Conservation (phyloP, 2,797 vertebrate species). For the Potorous gilbertii region DNA sequence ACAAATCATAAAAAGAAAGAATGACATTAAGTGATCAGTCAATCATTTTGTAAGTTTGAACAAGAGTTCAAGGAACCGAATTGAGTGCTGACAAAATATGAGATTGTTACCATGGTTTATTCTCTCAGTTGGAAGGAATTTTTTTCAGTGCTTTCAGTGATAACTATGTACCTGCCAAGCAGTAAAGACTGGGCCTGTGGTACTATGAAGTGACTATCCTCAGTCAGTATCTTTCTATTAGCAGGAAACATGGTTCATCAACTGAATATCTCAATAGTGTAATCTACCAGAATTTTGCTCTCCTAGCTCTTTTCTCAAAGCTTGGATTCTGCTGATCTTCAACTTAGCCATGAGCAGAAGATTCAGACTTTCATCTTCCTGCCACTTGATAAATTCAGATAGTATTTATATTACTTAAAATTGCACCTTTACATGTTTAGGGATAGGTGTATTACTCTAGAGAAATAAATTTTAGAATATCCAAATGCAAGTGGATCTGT, state of each 20-base stretch:
- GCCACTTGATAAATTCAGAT: background rate
- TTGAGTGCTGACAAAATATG: background rate
- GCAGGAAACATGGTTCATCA: background rate
- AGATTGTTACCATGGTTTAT: background rate
- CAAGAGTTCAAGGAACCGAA: background rate
- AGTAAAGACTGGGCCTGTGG: background rate
- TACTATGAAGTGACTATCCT: background rate
- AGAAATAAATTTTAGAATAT: background rate
- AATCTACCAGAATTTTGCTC: background rate
- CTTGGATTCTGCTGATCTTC: background rate
- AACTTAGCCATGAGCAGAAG: background rate
- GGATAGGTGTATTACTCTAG: background rate
- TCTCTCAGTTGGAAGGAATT: background rate
- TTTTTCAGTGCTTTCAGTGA: background rate
- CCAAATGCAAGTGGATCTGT: background rate
- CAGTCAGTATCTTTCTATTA: background rate
- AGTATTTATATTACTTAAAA: background rate
- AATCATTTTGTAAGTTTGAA: background rate
- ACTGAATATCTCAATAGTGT: background rate
- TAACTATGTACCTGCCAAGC: background rate
- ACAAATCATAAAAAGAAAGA: background rate
- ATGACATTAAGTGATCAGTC: background rate
- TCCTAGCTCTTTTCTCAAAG: background rate
- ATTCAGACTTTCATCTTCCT: background rate
- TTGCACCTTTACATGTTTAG: background rate